phyloP scores from a whole-genome alignment of 2,797 vertebrate species.

The Rhabdophis nuchalis region DNA sequence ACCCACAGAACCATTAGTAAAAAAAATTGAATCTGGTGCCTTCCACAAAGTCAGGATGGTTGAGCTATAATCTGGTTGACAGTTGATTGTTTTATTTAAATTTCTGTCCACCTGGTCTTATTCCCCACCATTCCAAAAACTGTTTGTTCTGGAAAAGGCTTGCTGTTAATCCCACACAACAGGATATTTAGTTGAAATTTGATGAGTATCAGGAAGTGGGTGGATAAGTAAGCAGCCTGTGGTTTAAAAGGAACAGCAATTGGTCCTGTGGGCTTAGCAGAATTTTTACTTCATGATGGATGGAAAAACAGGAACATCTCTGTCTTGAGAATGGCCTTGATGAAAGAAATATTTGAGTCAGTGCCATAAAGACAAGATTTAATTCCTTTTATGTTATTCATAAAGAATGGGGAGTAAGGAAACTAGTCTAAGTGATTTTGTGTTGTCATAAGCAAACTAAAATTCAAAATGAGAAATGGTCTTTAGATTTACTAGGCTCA shows the following conservation, averaged over 20 bases:
- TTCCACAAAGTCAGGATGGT: neutral
- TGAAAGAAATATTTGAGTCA: slow-evolving; percentile 17
- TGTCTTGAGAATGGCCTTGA: slow-evolving; percentile 9
- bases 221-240: slow-evolving; percentile 24
- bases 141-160: slow-evolving; percentile 12
- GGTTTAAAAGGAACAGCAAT: neutral
- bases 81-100: neutral
- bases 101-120: slow-evolving; percentile 20
- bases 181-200: slow-evolving; percentile 26
- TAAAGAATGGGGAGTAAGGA: neutral
- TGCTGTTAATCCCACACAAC: slow-evolving; percentile 23
- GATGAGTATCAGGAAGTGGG: slow-evolving; percentile 16
- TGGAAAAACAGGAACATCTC: neutral
- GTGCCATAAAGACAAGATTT: slow-evolving; percentile 9
- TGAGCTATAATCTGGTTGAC: neutral
- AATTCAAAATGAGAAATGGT: neutral
- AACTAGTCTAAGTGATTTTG: neutral
- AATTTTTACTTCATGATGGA: slow-evolving; percentile 46
- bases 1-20: too few species aligned
- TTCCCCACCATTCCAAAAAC: neutral
- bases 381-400: neutral
- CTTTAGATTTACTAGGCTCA: neutral
- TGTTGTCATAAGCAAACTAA: neutral
- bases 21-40: too few species aligned
- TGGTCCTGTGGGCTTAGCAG: slow-evolving; percentile 11